Base-by-base conservation (phyloP, 2,113 vertebrate genomes). In the Pelecanus crispus region DNA sequence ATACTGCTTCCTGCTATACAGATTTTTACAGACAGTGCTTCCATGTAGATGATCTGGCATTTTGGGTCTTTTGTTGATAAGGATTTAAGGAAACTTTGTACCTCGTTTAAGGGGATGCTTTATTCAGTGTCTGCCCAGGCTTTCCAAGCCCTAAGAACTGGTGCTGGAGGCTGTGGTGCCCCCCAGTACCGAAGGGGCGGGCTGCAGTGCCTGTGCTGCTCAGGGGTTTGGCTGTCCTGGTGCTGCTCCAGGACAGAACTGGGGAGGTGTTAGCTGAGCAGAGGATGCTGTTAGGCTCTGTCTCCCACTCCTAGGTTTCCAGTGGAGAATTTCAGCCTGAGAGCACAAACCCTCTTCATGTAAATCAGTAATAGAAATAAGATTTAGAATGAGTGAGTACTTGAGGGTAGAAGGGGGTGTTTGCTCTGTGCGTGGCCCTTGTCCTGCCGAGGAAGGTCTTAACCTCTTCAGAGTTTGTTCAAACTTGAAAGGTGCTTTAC, bases 21-120 rank as follows among this genome's bases (percentile, higher is more conserved):
- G 42, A 13, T 22, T 56, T 71, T 16, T 38, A 9, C 24, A 59
- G 75, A 4, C 17, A 1, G 26, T 59, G 55, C 49, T 59, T 22
- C 36, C 21, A 0, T 3, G 11, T 6, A 5, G 56, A 1, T 22
- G n/a, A 47, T 52, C 22, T 12, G 65, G 12, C 8, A 7, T 53
- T 53, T 44, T 40, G 45, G n/a, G 25, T 32, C 44, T 36, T n/a
- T 53, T 49, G 42, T 26, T 55, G n/a, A 4, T n/a, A 29, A 58
- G 53, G 22, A 17, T 42, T 45, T 24, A 16, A 44, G 55, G 59
- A 50, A 66, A 3, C 11, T 38, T 59, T 31, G 10, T 56, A 5
- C 31, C 26, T 53, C 1, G 1, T 28, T 73, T 17, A 10, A 47
- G 73, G 65, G 20, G 21, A 1, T 40, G 70, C 68, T 81, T 75